Conservation (phyloP, 2,113 vertebrate species). For the Pteruthius melanotis region DNA sequence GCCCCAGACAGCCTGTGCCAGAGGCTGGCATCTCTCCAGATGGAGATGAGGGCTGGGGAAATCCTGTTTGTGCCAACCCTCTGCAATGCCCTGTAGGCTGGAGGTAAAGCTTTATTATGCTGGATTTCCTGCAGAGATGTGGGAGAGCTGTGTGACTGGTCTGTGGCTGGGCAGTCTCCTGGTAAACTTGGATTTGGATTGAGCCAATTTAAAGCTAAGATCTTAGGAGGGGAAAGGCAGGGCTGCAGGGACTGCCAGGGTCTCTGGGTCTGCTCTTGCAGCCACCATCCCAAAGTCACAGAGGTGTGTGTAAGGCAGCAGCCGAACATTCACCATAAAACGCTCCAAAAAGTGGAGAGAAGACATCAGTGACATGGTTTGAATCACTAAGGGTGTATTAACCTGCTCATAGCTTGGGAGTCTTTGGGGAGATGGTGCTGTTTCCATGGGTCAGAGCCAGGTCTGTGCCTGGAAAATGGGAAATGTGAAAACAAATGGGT, state of each 20-base stretch:
- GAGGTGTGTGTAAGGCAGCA: neutral
- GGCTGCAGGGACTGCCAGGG: neutral
- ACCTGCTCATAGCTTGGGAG: neutral
- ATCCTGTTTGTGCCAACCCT: neutral
- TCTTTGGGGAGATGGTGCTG: neutral
- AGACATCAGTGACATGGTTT: neutral
- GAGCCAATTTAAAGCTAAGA: neutral
- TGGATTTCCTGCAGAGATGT: neutral
- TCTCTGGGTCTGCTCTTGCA: neutral
- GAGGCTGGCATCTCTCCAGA: neutral
- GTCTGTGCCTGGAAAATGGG: neutral
- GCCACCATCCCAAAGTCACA: neutral
- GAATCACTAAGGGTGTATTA: neutral
- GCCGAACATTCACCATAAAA: neutral
- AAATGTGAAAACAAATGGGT: neutral
- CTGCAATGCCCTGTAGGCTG: neutral
- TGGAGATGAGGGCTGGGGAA: neutral
- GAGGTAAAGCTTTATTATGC: neutral
- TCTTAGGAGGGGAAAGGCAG: neutral
- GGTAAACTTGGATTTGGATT: neutral
- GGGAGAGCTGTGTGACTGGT: neutral
- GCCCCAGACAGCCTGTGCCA: neutral
- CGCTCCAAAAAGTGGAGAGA: neutral
- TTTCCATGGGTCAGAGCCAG: neutral
- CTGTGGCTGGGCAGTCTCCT: neutral